These are phyloP conservation scores for Onychomys torridus DNA, from an alignment of 2,797 vertebrate genomes.

Conservation along the genomic window DNA sequence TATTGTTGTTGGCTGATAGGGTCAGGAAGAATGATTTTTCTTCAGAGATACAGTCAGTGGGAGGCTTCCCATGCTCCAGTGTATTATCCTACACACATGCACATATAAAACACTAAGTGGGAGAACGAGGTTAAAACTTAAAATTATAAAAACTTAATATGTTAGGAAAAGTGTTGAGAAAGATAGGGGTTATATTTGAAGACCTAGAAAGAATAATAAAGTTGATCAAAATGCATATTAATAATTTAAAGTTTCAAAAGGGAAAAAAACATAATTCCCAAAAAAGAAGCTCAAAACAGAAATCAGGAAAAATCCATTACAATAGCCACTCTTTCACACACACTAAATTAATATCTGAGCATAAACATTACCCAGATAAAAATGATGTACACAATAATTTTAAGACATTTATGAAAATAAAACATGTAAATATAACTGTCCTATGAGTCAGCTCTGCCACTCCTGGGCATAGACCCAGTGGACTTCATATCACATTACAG, in stretches of 20 bases:
- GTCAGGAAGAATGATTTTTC: background rate
- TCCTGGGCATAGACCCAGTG: background rate
- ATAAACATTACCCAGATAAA: background rate
- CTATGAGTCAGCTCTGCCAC: background rate
- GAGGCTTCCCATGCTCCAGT: background rate
- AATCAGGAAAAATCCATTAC: background rate
- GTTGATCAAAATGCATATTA: background rate
- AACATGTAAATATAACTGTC: background rate
- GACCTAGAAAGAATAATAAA: no score
- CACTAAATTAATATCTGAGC: background rate
- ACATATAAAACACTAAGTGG: background rate
- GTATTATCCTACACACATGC: background rate
- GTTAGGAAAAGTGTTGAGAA: background rate
- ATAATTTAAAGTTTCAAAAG: background rate
- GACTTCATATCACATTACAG: background rate
- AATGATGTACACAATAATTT: background rate
- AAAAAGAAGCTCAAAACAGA: background rate
- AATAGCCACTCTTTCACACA: background rate
- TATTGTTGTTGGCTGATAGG: background rate
- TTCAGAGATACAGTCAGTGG: background rate
- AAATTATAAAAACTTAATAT: background rate
- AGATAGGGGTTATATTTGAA: background rate
- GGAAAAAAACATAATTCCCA: background rate
- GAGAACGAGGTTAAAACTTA: background rate
- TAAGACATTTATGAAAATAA: background rate